phyloP scores from a whole-genome alignment of 2,888 invertebrate genomes.

The Agrotis ipsilon region DNA sequence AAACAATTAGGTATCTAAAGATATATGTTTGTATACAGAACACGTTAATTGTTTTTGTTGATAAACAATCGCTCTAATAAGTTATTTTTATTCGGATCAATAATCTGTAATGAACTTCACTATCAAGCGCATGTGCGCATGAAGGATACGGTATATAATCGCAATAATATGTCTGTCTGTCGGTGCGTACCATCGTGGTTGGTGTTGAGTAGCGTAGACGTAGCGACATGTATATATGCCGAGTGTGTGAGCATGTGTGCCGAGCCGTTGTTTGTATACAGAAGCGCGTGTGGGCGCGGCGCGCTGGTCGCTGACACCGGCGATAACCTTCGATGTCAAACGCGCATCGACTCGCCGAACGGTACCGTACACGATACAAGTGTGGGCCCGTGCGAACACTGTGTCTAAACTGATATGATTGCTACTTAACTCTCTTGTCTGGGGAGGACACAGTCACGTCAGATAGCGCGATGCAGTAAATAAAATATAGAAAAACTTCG shows the following conservation, averaged over 20 bases:
- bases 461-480: neutral
- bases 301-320: slow-evolving; percentile 88
- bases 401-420: slow-evolving; percentile 31
- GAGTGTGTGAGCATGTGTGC: slow-evolving; percentile 71
- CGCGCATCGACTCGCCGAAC: slow-evolving; percentile 80
- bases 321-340: slow-evolving; percentile 90
- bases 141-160: slow-evolving; percentile 73
- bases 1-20: slow-evolving; percentile 44
- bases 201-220: slow-evolving; percentile 35
- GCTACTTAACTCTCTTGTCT: slow-evolving; percentile 26
- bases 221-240: slow-evolving; percentile 37
- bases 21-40: slow-evolving; percentile 55
- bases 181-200: slow-evolving; percentile 57
- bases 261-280: slow-evolving; percentile 82
- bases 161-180: slow-evolving; percentile 64
- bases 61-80: slow-evolving; percentile 61
- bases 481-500: slow-evolving; percentile 22
- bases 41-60: slow-evolving; percentile 59
- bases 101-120: slow-evolving; percentile 79
- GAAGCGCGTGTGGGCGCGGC: slow-evolving; percentile 86
- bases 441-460: neutral
- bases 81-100: slow-evolving; percentile 74
- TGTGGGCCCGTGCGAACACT: slow-evolving; percentile 54
- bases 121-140: slow-evolving; percentile 78
- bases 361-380: slow-evolving; percentile 66